Evolutionary conservation across 2,797 vertebrate genomes (phyloP), one percentile per base, ranked within the genome.

Genomic region (Eulemur albifrons): DNA sequence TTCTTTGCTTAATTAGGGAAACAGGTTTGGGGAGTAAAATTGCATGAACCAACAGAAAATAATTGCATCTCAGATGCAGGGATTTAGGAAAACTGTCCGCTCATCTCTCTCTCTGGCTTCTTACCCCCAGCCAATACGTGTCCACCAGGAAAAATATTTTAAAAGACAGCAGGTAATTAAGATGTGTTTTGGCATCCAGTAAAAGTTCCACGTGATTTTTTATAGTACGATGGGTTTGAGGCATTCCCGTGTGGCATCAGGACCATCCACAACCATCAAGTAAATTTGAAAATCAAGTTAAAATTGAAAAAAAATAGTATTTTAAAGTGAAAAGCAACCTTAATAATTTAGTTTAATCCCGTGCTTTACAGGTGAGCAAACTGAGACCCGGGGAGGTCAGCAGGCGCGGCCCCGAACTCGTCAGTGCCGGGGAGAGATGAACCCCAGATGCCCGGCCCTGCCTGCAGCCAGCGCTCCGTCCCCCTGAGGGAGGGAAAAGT

Each of bases 21-120:
- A 38, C 69, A 57, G 73, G 27, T 93, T 94, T 96, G 52, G 82
- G 82, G 50, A 90, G 75, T 75, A 83, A 92, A 96, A 90, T n/a
- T 69, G 43, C 73, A 50, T 10, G 73, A 91, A 93, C 61, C 69
- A 67, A 94, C 86, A 93, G 79, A 94, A 97, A 97, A 97, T 82
- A 89, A 93, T 40, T 86, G 89, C 79, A 65, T 80, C 50, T 70
- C 79, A 76, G 73, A 86, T n/a, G 35, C 7, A 0, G 27, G 21
- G 32, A 61, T 90, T 93, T 82, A 57, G 48, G 40, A 65, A 70
- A 81, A 86, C n/a, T 5, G 11, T 79, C 80, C 70, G 15, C 70
- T 75, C 35, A 18, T 63, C 54, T 13, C 15, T 73, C 61, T 79
- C 88, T 75, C 82, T 72, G 79, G 91, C 65, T 88, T 73, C 67